Percentiles rank a stretch among this genome's conserved stretches.
phyloP scores from a whole-genome alignment of 2,888 invertebrate species.

The Clistopyga incitator region DNA sequence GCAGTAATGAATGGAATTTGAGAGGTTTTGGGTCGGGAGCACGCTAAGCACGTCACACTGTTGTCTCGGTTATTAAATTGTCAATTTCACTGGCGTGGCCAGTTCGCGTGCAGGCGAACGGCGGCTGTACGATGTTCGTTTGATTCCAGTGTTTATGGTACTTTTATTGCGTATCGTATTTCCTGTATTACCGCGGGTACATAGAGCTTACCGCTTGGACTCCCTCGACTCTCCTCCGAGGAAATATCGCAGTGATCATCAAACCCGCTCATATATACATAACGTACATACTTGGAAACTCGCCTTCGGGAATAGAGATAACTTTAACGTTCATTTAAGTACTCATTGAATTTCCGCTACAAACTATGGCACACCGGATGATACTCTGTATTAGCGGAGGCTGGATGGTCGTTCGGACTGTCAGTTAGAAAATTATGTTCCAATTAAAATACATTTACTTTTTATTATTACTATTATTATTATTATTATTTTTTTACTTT shows the following conservation, averaged over 20 bases:
- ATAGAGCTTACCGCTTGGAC: not conserved
- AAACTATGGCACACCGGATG: conserved; percentile 24
- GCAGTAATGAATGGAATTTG: too few relatives aligned
- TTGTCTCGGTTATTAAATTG: conserved; percentile 55
- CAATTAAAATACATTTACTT: conserved; percentile 33
- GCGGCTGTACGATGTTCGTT: conserved; percentile 38
- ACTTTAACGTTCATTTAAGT: conserved; percentile 49
- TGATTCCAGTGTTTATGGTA: conserved; percentile 66
- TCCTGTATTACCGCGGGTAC: conserved; percentile 48
- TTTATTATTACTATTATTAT: conserved; percentile 12
- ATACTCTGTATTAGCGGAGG: conserved; percentile 24
- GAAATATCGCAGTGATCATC: conserved; percentile 25
- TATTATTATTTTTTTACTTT: conserved; percentile 2
- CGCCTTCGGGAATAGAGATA: conserved; percentile 22
- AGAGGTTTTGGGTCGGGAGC: conserved; percentile 6
- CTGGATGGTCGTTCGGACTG: conserved; percentile 19
- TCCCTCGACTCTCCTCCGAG: conserved; percentile 17
- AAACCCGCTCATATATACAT: conserved; percentile 8
- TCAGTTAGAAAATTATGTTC: conserved; percentile 42
- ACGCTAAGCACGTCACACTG: not conserved
- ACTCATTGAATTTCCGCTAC: conserved; percentile 48
- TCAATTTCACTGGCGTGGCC: conserved; percentile 44
- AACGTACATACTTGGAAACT: not conserved
- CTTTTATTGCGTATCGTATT: conserved; percentile 65
- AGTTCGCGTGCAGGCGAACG: conserved; percentile 27